phyloP scores from a whole-genome alignment of 1,140 invertebrate genomes.

The Drosophila teissieri region DNA sequence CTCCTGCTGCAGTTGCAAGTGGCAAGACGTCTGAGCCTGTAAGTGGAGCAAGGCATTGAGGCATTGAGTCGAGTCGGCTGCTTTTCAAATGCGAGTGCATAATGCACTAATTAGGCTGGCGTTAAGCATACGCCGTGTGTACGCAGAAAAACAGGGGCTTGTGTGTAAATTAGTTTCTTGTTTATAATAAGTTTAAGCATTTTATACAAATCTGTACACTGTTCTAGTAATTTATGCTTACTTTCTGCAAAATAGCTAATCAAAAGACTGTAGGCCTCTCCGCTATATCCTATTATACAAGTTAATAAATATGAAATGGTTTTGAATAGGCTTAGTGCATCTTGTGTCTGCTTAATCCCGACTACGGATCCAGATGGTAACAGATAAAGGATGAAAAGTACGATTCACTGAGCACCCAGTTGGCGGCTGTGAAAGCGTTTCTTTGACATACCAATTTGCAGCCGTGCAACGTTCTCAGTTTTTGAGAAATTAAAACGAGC shows the following conservation, averaged over 20 bases:
- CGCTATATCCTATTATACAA: no score
- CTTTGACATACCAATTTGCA: conserved; percentile 29
- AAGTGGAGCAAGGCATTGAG: conserved; percentile 66
- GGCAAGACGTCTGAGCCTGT: conserved; percentile 38
- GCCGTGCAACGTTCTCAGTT: conserved; percentile 2
- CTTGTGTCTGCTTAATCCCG: not conserved
- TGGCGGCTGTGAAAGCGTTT: conserved; percentile 22
- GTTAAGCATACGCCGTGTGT: conserved; percentile 46
- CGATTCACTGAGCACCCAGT: not conserved
- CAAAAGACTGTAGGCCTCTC: no score
- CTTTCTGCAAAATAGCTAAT: no score
- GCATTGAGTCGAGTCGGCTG: conserved; percentile 56
- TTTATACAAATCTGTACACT: no score
- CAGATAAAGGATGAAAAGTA: not conserved
- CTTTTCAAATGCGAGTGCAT: conserved; percentile 50
- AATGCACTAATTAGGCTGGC: conserved; percentile 63
- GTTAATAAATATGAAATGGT: no score
- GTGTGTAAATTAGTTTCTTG: not conserved
- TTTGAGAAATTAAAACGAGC: not conserved
- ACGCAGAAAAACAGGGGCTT: not conserved
- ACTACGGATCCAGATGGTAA: not conserved
- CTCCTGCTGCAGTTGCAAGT: conserved; percentile 43
- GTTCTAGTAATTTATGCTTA: no score
- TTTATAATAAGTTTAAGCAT: not conserved
- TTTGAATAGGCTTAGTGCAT: not conserved